phyloP scores from a whole-genome alignment of 2,888 invertebrate genomes.

The Byasa hedistus region DNA sequence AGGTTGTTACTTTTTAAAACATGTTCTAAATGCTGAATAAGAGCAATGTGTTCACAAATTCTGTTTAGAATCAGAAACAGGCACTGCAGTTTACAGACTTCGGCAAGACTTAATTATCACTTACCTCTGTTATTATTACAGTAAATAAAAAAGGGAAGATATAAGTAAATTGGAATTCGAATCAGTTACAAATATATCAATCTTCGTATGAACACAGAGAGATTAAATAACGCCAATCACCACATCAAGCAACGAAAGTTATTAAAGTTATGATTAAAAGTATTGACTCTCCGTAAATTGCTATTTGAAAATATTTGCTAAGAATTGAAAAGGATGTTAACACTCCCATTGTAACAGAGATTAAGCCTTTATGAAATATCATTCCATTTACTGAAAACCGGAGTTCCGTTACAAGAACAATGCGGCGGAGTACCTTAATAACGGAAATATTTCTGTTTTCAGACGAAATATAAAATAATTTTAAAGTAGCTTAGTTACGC shows the following conservation, averaged over 20 bases:
- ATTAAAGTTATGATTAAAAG: background rate
- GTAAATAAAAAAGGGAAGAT: too few species aligned
- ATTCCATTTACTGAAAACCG: background rate
- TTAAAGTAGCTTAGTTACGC: background rate
- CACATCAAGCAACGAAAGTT: background rate
- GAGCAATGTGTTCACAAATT: too few species aligned
- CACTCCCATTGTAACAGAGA: background rate
- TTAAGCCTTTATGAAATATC: background rate
- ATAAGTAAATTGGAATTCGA: too few species aligned
- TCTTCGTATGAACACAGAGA: too few species aligned
- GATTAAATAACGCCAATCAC: background rate
- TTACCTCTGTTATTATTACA: too few species aligned
- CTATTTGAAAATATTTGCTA: background rate
- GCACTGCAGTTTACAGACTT: too few species aligned
- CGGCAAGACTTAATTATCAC: too few species aligned
- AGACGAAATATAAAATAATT: background rate
- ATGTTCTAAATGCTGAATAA: too few species aligned
- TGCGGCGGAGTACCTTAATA: background rate
- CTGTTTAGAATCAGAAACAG: too few species aligned
- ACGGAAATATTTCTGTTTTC: background rate
- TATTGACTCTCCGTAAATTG: background rate
- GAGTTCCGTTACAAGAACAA: background rate
- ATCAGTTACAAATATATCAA: too few species aligned
- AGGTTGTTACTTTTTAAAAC: too few species aligned
- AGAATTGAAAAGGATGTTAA: background rate